Evolutionary conservation across 2,113 vertebrate species (phyloP).

Genomic region (Spheniscus mendiculus): DNA sequence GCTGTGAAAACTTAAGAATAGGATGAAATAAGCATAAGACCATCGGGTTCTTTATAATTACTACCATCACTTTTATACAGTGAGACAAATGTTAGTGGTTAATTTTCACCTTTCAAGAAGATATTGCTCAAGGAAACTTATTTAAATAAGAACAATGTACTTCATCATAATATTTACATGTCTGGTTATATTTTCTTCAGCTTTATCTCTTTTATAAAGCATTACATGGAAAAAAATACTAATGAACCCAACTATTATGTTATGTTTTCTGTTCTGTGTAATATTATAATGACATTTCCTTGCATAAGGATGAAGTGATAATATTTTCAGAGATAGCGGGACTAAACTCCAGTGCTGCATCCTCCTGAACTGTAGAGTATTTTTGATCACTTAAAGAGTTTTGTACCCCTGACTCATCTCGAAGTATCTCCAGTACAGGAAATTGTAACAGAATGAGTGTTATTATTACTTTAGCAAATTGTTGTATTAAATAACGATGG

Average conservation of each 20-base stretch:
- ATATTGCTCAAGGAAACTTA: neutral
- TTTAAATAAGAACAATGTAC: slow-evolving; percentile 11
- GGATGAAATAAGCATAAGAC: neutral
- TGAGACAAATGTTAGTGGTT: neutral
- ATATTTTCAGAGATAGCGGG: neutral
- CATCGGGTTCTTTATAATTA: neutral
- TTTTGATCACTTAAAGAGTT: neutral
- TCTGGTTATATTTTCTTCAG: neutral
- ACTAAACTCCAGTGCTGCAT: neutral
- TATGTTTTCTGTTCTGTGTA: neutral
- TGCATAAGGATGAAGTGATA: neutral
- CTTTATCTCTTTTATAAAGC: slow-evolving; percentile 23
- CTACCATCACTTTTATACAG: slow-evolving; percentile 44
- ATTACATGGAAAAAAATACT: neutral
- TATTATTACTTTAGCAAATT: neutral
- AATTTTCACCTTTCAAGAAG: slow-evolving; percentile 41
- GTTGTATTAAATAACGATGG: neutral
- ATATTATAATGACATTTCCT: neutral
- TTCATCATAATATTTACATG: neutral
- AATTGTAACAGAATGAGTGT: neutral
- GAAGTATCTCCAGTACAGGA: neutral
- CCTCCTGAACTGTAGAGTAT: neutral
- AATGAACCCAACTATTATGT: neutral
- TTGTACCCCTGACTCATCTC: neutral
- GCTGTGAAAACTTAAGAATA: slow-evolving; percentile 31